A percentile compares a stretch with the other conserved stretches of the same genome.
Evolutionary conservation across 2,888 invertebrate species (phyloP).

Genomic region (Uloborus plumipes): DNA sequence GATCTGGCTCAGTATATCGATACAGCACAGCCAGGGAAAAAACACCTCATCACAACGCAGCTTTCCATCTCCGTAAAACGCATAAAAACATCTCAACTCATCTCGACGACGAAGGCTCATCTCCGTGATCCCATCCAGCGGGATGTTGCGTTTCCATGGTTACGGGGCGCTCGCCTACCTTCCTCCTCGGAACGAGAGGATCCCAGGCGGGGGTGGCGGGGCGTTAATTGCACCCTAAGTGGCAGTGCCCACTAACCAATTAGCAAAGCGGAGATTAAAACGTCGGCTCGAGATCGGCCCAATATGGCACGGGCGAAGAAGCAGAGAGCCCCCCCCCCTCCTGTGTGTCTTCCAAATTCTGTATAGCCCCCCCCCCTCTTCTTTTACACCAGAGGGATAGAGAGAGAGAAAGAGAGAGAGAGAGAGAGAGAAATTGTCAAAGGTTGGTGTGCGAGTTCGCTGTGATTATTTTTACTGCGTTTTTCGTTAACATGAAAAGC

Average conservation of each 20-base stretch:
- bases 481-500: constrained; percentile 20
- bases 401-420: too few species aligned
- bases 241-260: constrained; percentile 63
- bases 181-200: constrained; percentile 6
- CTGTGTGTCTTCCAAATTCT: constrained; percentile 18
- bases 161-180: constrained; percentile 45
- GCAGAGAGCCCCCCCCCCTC: constrained; percentile 8
- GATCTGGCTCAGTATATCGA: too few species aligned
- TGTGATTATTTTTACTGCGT: constrained; percentile 52
- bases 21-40: too few species aligned
- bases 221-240: constrained; percentile 63
- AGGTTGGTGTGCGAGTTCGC: constrained; percentile 12
- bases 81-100: constrained; percentile 32
- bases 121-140: not conserved
- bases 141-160: constrained; percentile 57
- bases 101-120: not conserved
- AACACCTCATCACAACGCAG: too few species aligned
- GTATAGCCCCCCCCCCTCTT: constrained; percentile 17
- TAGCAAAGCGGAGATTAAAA: constrained; percentile 64
- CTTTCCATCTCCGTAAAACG: too few species aligned
- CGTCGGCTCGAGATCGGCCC: constrained; percentile 58
- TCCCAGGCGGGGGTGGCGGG: constrained; percentile 6
- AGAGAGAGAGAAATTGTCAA: constrained; percentile 25
- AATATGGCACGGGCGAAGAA: constrained; percentile 57
- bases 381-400: constrained; percentile 4